Evolutionary conservation across 2,797 vertebrate genomes (phyloP).

Genomic region (Xerus rutilus): DNA sequence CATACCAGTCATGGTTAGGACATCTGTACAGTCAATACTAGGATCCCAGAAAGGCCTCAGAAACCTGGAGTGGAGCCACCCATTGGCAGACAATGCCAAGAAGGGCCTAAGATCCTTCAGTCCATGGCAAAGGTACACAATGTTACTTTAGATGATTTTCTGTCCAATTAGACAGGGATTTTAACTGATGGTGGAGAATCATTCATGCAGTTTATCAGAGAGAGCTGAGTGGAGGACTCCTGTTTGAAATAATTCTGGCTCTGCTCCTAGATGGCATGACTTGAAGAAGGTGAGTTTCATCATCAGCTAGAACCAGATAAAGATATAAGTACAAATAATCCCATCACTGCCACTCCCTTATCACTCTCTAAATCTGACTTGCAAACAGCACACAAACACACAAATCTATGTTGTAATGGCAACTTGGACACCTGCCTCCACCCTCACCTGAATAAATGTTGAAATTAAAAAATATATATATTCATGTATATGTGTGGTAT

Average conservation of each 20-base stretch:
- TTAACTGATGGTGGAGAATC: not conserved
- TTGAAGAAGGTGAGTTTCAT: conserved; percentile 31
- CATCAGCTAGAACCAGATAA: not conserved
- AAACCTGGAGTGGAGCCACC: not conserved
- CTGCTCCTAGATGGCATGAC: not conserved
- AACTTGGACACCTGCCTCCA: not conserved
- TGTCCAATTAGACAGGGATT: not conserved
- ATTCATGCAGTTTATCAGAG: not conserved
- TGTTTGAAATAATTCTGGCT: not conserved
- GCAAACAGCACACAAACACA: not conserved
- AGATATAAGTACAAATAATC: not conserved
- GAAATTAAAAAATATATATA: not conserved
- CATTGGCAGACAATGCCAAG: not conserved
- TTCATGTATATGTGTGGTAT: not conserved
- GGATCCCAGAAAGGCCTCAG: not conserved
- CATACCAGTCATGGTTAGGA: not conserved
- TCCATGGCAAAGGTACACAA: not conserved
- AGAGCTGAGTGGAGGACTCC: not conserved
- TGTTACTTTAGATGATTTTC: not conserved
- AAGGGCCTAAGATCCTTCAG: not conserved
- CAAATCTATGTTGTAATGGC: conserved; percentile 35
- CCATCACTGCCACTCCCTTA: not conserved
- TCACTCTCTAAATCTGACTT: not conserved
- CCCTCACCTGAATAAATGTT: conserved; percentile 32
- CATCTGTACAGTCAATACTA: not conserved